These are phyloP conservation scores for Ceratosolen fusciceps DNA, from an alignment of 1,140 invertebrate genomes.

Conservation along the genomic window DNA sequence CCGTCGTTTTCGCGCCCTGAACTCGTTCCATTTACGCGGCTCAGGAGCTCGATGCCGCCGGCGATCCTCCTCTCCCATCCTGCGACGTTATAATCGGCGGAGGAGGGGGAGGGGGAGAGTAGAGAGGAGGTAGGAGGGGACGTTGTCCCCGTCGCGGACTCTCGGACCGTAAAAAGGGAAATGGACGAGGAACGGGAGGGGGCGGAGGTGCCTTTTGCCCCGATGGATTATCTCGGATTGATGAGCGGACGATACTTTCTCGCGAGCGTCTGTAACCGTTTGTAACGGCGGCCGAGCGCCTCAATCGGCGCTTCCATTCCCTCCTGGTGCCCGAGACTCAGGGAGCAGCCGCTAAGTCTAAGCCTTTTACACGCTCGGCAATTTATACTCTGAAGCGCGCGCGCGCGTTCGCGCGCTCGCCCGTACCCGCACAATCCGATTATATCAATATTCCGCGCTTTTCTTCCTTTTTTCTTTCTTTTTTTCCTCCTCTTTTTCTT, in stretches of 20 bases:
- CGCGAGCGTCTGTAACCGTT: not conserved
- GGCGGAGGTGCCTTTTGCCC: too few species aligned
- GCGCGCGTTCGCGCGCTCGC: too few species aligned
- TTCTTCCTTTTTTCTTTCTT: not conserved
- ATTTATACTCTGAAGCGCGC: too few species aligned
- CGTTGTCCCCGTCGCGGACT: not conserved
- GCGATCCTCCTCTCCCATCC: too few species aligned
- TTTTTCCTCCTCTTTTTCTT: too few species aligned
- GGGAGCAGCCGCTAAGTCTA: not conserved
- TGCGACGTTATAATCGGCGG: too few species aligned
- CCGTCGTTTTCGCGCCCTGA: conserved; percentile 19
- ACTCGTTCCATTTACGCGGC: not conserved
- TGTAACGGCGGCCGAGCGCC: not conserved
- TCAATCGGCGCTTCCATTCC: not conserved
- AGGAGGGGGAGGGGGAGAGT: too few species aligned
- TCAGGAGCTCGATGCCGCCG: too few species aligned
- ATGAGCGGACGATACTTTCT: not conserved
- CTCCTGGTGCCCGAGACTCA: not conserved
- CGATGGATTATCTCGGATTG: too few species aligned
- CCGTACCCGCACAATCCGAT: not conserved
- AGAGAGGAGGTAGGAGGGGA: too few species aligned
- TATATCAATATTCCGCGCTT: not conserved
- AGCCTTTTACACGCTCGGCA: not conserved
- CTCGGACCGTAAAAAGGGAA: too few species aligned
- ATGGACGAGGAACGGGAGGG: too few species aligned